Evolutionary conservation across 1,140 invertebrate species (phyloP), one percentile per base, ranked within the genome.

Genomic region (Zaprionus ghesquierei): DNA sequence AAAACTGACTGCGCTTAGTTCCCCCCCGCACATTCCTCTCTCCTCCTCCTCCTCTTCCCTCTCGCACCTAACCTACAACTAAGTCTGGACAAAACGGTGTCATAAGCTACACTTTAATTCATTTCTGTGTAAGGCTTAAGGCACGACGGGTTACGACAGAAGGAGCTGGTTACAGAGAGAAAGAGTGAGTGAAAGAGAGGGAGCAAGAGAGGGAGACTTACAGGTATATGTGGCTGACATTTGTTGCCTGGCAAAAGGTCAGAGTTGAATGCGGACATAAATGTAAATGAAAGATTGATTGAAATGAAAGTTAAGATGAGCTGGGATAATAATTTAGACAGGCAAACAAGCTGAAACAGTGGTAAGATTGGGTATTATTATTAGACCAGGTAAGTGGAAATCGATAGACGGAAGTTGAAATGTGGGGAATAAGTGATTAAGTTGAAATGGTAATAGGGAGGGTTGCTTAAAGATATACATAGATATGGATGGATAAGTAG

Each of bases 61-160:
- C 64, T 41, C 5, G 6, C 2, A 58, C n/a, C 5, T 44, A 46
- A 56, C 31, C 25, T 54, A 53, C 29, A 54, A 53, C 31, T 64
- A 56, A 60, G 41, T 50, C 29, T 41, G 15, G 6, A 1, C 53
- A 27, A 53, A 69, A 55, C 53, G 50, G 23, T 25, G 35, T 55
- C 51, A 49, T 35, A 23, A 55, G 49, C 58, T 62, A 59, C 49
- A 60, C 51, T 54, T 69, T 62, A 62, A 62, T 55, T 49, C 31
- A 63, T 50, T 58, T 58, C 25, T 15, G 22, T 44, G 59, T 55
- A 35, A 55, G n/a, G 31, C 33, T 60, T 51, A 20, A 41, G 49
- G 50, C 61, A 44, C 41, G 10, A 46, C 41, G 41, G 41, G 41
- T 41, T 41, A 15, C 6, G 27, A 8, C 2, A 29, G 27, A 5